These are phyloP conservation scores for Heliconius hewitsoni DNA, from an alignment of 1,140 invertebrate species.

Conservation along the genomic window DNA sequence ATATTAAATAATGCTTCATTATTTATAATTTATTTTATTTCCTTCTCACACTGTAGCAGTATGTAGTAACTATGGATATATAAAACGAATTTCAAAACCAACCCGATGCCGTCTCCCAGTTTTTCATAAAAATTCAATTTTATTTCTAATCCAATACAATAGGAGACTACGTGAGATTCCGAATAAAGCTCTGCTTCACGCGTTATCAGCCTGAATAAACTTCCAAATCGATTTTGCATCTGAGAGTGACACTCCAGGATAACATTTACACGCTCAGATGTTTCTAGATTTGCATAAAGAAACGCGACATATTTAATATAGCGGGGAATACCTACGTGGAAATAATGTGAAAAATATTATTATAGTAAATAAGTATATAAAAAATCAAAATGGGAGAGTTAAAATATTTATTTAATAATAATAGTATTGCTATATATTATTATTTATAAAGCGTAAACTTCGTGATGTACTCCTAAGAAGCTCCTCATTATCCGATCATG, in stretches of 20 bases:
- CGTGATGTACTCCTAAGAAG: no score
- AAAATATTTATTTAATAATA: no score
- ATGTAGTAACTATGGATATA: neutral
- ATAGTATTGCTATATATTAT: no score
- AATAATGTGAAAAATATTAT: neutral
- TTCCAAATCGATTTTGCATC: conserved; percentile 76
- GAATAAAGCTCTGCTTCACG: conserved; percentile 48
- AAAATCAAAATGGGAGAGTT: no score
- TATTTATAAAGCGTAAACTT: no score
- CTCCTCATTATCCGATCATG: no score
- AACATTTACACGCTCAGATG: conserved; percentile 65
- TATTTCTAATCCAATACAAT: conserved; percentile 15
- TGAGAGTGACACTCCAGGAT: conserved; percentile 75
- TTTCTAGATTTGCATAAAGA: conserved; percentile 75
- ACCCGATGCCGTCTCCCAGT: neutral
- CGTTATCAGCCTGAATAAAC: conserved; percentile 77
- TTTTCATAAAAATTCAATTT: conserved; percentile 13
- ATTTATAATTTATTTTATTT: no score
- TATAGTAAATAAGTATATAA: neutral
- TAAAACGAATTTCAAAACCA: neutral
- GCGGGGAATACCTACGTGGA: neutral
- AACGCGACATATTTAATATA: conserved; percentile 47
- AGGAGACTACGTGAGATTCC: conserved; percentile 22
- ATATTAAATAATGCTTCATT: no score
- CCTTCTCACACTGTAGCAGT: no score